Evolutionary conservation across 2,797 vertebrate genomes (phyloP).

Genomic region (Rousettus madagascariensis): DNA sequence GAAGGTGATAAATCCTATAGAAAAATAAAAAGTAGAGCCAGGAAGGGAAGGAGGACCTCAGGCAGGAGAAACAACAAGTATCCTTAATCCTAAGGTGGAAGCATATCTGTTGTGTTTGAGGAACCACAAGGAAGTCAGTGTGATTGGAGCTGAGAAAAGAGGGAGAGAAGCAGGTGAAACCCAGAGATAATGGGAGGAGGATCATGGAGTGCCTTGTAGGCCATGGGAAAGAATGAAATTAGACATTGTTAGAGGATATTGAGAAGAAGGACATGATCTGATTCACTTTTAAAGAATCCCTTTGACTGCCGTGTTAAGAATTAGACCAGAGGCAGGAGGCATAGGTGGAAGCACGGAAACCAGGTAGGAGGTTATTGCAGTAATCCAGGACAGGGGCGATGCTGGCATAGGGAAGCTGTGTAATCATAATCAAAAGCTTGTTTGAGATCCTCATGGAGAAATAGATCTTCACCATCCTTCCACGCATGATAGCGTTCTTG

Average conservation of each 20-base stretch:
- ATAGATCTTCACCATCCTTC: constrained; percentile 34
- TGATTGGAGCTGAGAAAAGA: not conserved
- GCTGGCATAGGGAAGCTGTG: constrained; percentile 10
- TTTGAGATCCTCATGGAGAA: constrained; percentile 53
- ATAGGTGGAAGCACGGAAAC: not conserved
- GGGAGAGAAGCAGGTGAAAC: not conserved
- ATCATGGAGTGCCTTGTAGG: not conserved
- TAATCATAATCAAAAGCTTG: constrained; percentile 57
- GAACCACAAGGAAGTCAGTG: not conserved
- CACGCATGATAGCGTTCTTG: not conserved
- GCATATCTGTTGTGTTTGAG: not conserved
- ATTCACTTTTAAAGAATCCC: not conserved
- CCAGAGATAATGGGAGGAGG: not conserved
- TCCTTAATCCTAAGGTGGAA: not conserved
- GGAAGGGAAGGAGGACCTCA: not conserved
- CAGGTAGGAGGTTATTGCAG: not conserved
- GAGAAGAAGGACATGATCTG: not conserved
- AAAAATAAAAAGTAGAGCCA: not conserved
- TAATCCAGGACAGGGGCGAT: not conserved
- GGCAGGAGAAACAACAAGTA: not conserved
- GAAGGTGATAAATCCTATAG: constrained; percentile 12
- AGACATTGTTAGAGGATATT: not conserved
- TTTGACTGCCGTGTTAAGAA: constrained; percentile 21
- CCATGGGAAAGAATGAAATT: not conserved
- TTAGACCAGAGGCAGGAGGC: not conserved